phyloP scores from a whole-genome alignment of 1,140 invertebrate genomes.

The Pogonomyrmex barbatus region DNA sequence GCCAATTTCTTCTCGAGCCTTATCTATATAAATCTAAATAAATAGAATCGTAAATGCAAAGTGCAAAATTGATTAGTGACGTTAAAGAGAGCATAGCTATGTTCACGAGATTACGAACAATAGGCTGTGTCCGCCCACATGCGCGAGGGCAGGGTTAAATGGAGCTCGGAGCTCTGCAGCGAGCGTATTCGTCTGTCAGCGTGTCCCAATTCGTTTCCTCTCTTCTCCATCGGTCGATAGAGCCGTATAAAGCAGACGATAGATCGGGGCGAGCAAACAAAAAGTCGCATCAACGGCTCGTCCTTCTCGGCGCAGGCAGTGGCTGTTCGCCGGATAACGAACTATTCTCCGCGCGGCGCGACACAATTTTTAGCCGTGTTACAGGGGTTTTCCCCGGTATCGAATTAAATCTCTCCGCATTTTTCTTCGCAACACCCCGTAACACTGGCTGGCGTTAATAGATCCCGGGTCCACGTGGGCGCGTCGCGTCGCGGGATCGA shows the following conservation, averaged over 20 bases:
- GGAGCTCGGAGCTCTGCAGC: neutral
- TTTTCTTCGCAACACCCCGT: constrained; percentile 39
- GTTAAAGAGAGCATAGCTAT: neutral
- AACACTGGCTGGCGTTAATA: constrained; percentile 48
- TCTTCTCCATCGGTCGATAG: constrained; percentile 34
- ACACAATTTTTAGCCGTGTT: constrained; percentile 53
- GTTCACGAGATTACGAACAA: neutral
- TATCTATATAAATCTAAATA: neutral
- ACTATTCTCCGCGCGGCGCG: constrained; percentile 51
- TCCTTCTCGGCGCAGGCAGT: constrained; percentile 27
- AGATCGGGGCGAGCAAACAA: constrained; percentile 45
- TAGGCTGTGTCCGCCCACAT: neutral
- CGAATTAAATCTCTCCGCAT: constrained; percentile 51
- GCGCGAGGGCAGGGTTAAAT: constrained; percentile 19
- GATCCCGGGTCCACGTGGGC: constrained; percentile 28
- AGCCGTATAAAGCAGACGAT: constrained; percentile 46
- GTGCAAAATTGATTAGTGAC: neutral
- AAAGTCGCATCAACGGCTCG: constrained; percentile 50
- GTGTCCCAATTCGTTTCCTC: constrained; percentile 32
- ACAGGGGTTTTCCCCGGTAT: constrained; percentile 14
- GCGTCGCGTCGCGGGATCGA: constrained; percentile 22
- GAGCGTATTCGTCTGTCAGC: constrained; percentile 8
- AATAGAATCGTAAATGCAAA: constrained; percentile 14
- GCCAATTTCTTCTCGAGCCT: neutral
- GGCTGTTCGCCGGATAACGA: constrained; percentile 37